phyloP scores from a whole-genome alignment of 2,113 vertebrate species.

The Platichthys stellatus region DNA sequence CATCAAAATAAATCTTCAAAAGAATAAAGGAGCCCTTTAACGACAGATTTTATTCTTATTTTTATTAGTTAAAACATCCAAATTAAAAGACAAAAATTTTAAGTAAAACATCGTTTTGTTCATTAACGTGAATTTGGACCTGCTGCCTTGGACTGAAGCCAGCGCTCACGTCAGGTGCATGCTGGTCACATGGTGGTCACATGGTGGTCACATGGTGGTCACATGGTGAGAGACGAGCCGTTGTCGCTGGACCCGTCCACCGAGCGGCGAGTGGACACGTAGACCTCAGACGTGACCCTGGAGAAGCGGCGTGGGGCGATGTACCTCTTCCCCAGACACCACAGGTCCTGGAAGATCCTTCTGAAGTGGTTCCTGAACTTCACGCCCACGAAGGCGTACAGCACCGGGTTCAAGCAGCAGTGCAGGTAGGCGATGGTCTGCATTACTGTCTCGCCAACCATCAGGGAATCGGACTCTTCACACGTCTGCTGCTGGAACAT shows the following conservation, averaged over 20 bases:
- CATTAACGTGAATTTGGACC: too few relatives aligned
- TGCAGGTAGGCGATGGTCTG: conserved; percentile 90
- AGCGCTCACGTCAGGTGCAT: too few relatives aligned
- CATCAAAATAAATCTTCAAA: too few relatives aligned
- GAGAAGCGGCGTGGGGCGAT: conserved; percentile 66
- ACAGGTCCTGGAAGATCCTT: conserved; percentile 84
- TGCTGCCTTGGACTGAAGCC: too few relatives aligned
- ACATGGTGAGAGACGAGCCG: conserved; percentile 88
- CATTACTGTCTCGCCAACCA: conserved; percentile 62
- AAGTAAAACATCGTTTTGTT: too few relatives aligned
- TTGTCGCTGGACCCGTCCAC: conserved; percentile 80
- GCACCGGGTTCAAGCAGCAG: conserved; percentile 92
- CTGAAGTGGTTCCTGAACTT: conserved; percentile 91
- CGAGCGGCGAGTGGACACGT: conserved; percentile 79
- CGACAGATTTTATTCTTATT: too few relatives aligned
- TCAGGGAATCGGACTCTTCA: background rate
- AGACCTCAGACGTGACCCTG: conserved; percentile 78
- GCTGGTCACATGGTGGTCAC: too few relatives aligned
- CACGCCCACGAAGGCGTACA: conserved; percentile 93
- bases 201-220: background rate
- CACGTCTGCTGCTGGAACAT: conserved; percentile 72
- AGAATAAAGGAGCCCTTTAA: too few relatives aligned
- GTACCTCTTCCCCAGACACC: conserved; percentile 82
- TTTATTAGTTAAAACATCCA: too few relatives aligned
- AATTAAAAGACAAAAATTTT: too few relatives aligned